These are phyloP conservation scores for Drosophila dunni DNA, from an alignment of 1,140 invertebrate species.

Conservation along the genomic window DNA sequence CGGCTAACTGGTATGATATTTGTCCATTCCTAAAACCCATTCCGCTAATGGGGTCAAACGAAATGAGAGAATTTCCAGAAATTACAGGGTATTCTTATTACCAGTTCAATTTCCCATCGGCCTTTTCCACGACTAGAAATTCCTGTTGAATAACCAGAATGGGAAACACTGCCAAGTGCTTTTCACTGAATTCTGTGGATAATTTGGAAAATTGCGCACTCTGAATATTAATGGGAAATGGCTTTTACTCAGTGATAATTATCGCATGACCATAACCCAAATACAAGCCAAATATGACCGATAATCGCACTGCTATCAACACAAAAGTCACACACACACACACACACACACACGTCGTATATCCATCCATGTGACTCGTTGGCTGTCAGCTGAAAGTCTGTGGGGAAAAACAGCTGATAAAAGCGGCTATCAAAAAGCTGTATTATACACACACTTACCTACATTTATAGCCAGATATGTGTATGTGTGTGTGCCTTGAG, in stretches of 20 bases:
- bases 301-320: conserved; percentile 43
- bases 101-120: too few species aligned
- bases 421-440: conserved; percentile 28
- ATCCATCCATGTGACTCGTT: conserved; percentile 60
- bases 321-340: neutral
- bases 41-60: conserved; percentile 42
- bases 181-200: conserved; percentile 10
- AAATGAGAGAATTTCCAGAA: neutral
- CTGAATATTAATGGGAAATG: conserved; percentile 17
- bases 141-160: too few species aligned
- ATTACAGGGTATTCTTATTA: too few species aligned
- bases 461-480: conserved; percentile 11
- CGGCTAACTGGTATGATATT: conserved; percentile 44
- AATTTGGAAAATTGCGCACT: conserved; percentile 11
- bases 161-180: too few species aligned
- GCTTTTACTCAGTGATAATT: conserved; percentile 17
- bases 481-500: conserved; percentile 21
- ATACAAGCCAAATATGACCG: conserved; percentile 47
- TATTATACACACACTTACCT: conserved; percentile 6
- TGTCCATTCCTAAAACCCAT: conserved; percentile 31
- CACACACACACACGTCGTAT: conserved; percentile 23
- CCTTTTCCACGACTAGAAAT: too few species aligned
- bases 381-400: conserved; percentile 37
- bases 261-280: conserved; percentile 41
- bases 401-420: conserved; percentile 60